These are phyloP conservation scores for Argya squamiceps DNA, from an alignment of 2,797 vertebrate genomes.

Conservation along the genomic window DNA sequence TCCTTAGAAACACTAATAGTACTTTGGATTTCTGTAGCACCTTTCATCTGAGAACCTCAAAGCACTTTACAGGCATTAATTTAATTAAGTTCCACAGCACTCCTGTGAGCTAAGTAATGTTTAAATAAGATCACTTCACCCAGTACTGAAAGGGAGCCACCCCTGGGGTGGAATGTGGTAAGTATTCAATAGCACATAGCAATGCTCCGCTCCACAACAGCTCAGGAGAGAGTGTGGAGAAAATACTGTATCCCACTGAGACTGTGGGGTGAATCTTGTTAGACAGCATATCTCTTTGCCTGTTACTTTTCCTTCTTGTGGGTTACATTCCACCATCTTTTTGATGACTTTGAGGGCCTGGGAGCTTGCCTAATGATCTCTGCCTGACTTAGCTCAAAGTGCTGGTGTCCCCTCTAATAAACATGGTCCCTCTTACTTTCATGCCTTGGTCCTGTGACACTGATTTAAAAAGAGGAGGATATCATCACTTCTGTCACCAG, in stretches of 20 bases:
- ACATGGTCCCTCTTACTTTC: neutral
- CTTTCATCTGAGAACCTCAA: slow-evolving; percentile 65
- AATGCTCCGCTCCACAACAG: slow-evolving; percentile 1
- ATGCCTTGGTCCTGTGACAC: neutral
- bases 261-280: neutral
- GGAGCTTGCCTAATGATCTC: neutral
- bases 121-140: slow-evolving; percentile 67
- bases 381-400: neutral
- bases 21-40: slow-evolving; percentile 49
- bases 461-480: neutral
- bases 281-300: neutral
- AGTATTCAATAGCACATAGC: neutral
- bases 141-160: slow-evolving; percentile 35
- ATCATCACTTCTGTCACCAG: neutral
- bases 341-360: neutral
- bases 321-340: neutral
- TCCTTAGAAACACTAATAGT: slow-evolving; percentile 31
- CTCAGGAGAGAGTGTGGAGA: neutral
- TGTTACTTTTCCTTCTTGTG: neutral
- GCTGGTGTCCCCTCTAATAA: neutral
- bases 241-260: neutral
- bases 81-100: slow-evolving; percentile 66
- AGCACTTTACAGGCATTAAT: slow-evolving; percentile 59
- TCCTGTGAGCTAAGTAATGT: slow-evolving; percentile 59
- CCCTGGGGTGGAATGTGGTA: slow-evolving; percentile 32